Evolutionary conservation across 2,888 invertebrate genomes (phyloP).

Genomic region (Nomada fabriciana): DNA sequence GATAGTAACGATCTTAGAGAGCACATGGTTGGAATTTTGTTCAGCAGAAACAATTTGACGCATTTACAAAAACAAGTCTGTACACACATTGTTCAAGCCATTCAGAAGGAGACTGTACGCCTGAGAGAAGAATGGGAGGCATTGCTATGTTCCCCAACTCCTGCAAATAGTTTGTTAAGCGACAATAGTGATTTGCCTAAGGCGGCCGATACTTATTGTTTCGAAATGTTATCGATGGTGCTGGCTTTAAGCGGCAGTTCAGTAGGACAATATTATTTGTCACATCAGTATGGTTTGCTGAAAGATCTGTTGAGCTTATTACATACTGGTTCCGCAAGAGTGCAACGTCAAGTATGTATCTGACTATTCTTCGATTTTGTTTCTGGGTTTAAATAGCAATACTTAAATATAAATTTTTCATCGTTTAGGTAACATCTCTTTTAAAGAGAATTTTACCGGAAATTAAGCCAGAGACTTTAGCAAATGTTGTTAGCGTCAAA

Average conservation of each 20-base stretch:
- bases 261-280: constrained; percentile 95
- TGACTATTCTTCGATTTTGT: background rate
- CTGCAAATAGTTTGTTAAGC: constrained; percentile 81
- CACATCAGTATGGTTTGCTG: constrained; percentile 94
- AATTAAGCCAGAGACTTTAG: constrained; percentile 93
- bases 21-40: constrained; percentile 98
- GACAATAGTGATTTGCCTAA: constrained; percentile 85
- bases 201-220: constrained; percentile 95
- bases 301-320: constrained; percentile 93
- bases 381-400: background rate
- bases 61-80: constrained; percentile 95
- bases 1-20: constrained; percentile 92
- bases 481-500: constrained; percentile 90
- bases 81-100: constrained; percentile 95
- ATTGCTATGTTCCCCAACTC: constrained; percentile 85
- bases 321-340: constrained; percentile 97
- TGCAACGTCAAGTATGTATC: constrained; percentile 93
- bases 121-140: constrained; percentile 97
- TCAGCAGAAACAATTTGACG: constrained; percentile 96
- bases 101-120: constrained; percentile 93
- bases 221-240: constrained; percentile 98
- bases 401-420: constrained; percentile 11
- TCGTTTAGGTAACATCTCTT: constrained; percentile 89
- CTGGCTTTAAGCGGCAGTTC: constrained; percentile 96
- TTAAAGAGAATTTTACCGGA: constrained; percentile 95